Conservation (phyloP, 2,113 vertebrate species). For the Oreocharis arfaki region DNA sequence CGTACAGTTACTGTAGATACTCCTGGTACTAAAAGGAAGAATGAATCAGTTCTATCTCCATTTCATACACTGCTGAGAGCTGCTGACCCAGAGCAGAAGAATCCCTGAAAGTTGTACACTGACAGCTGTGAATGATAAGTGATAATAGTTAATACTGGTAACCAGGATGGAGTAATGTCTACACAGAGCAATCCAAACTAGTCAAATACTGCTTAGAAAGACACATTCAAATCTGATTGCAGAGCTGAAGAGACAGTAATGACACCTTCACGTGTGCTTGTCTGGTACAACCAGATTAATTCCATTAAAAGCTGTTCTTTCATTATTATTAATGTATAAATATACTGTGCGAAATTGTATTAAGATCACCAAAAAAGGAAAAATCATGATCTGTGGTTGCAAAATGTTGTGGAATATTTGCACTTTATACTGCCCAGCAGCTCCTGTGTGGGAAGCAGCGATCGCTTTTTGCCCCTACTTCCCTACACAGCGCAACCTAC, state of each 20-base stretch:
- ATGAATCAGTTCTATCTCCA: not conserved
- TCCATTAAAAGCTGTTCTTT: not conserved
- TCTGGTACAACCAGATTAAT: not conserved
- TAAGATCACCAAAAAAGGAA: not conserved
- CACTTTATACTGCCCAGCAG: not conserved
- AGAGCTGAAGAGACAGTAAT: not conserved
- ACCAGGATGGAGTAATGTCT: not conserved
- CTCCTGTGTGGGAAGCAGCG: not conserved
- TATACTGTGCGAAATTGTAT: not conserved
- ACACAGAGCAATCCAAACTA: not conserved
- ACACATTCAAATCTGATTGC: not conserved
- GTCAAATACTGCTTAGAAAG: not conserved
- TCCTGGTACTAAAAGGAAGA: not conserved
- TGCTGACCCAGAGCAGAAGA: not conserved
- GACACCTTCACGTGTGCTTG: not conserved
- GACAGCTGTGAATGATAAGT: not conserved
- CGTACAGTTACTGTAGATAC: not conserved
- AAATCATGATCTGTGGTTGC: not conserved
- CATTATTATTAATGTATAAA: not conserved
- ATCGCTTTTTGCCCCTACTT: not conserved
- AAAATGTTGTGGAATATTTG: not conserved
- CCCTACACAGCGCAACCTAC: not conserved
- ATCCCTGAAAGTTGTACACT: not conserved
- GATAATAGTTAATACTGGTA: not conserved
- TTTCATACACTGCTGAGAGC: not conserved